Base-by-base conservation (phyloP, 2,113 vertebrate species). In the Clupea harengus region DNA sequence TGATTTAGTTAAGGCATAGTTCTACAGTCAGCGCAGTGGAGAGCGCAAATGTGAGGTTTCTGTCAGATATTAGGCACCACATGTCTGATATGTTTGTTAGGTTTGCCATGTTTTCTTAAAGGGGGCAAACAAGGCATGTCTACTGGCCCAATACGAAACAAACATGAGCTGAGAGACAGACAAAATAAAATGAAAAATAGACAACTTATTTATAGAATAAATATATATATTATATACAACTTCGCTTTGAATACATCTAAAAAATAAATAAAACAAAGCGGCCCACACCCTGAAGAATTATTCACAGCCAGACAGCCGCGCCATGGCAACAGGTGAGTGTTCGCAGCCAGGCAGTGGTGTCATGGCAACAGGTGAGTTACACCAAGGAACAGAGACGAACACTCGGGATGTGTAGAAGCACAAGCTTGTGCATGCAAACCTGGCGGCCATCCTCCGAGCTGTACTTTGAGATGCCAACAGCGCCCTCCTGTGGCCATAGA, bases 181-280 rank as follows among this genome's bases (percentile, higher is more conserved):
- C 88, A 91, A 90, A 93, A 93, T 90, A 88, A 92, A 94, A 93
- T 91, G 89, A 90, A 93, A 93, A 94, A 95, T 94, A 94, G 93
- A 96, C 94, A 95, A 91, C 92, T 92, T 92, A 95, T 94, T 94
- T 96, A 95, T 93, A 95, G 93, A 96, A 96, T 96, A 96, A 95
- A 96, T 96, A 96, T 95, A 91, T 85, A 96, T 95, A 91, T 86
- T 96, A 95, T 96, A 89, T 96, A 95, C 92, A 95, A 92, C 93
- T 94, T 78, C 93, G 92, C 93, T 95, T 94, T 93, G 93, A 95
- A 93, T 94, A 91, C 92, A 94, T 94, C 92, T 94, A 93, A 93
- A 90, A 88, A 93, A 95, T 95, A 95, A 95, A 96, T 95, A 95
- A 96, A 94, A 95, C 93, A 93, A 93, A 94, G 92, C 93, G 92